Base-by-base conservation (phyloP, 2,888 invertebrate genomes). In the Netelia fuscicornis region DNA sequence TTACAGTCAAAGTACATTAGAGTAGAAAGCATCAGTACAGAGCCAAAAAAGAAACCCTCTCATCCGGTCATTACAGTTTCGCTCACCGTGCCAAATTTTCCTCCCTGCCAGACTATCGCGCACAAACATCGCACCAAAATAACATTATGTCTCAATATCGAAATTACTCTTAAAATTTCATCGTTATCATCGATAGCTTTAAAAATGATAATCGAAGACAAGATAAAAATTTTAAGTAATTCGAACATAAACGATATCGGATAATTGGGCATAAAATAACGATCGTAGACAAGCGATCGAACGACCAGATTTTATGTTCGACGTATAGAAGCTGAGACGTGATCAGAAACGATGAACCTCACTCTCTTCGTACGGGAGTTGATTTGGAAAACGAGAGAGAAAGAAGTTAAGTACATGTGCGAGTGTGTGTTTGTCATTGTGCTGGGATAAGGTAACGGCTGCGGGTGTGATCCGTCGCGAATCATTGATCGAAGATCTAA, bases 401-500 rank as follows among this genome's bases (percentile, higher is more conserved):
- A n/a, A 65, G 37, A 8, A 23, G 65, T 42, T 67, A 13, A 13
- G 11, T 67, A 13, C 25, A 2, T 48, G 48, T 48, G 48, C 13
- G 48, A 13, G 48, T 48, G 65, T 65, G 37, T 48, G 2, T 62
- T n/a, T 62, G 25, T 62, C 20, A 25, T n/a, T 20, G 60, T 30
- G 5, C 30, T 30, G 78, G 60, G 67, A n/a, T 52, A 52, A 70
- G 62, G 60, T 48, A 52, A 48, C 30, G 20, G 23, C 56, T 6
- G 62, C 81, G 81, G 74, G 81, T 81, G 44, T 83, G 81, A 87
- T 87, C 86, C 89, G 86, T 82, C 85, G 87, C 89, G 87, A 90
- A 89, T 90, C 86, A 89, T 86, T 87, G 88, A 90, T 90, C 87
- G 87, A 88, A 86, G 87, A 90, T 90, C 89, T 86, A 85, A 89